These are phyloP conservation scores for Rhinoraja longicauda DNA, from an alignment of 2,797 vertebrate genomes.

Conservation along the genomic window DNA sequence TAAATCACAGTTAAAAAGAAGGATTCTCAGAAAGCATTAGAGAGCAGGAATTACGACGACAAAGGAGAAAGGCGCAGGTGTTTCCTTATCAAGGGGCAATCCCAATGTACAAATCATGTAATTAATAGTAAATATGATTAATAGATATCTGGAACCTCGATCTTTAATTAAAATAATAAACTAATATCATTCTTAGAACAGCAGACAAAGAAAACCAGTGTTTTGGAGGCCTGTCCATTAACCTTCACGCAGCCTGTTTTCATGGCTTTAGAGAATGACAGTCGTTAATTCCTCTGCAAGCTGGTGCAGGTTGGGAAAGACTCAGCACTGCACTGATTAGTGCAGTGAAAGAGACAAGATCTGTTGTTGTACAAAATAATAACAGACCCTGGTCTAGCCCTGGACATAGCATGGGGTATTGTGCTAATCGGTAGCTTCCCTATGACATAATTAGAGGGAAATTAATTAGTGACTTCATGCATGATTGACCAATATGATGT, in stretches of 20 bases:
- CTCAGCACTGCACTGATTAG: not conserved
- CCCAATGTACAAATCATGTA: not conserved
- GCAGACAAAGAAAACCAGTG: not conserved
- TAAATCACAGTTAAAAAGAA: not conserved
- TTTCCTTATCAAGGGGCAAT: not conserved
- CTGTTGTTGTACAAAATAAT: slow-evolving; percentile 11
- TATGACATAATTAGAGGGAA: slow-evolving; percentile 17
- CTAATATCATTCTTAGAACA: not conserved
- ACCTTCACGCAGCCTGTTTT: not conserved
- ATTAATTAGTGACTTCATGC: slow-evolving; percentile 22
- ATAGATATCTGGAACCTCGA: not conserved
- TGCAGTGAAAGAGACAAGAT: not conserved
- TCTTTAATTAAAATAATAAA: slow-evolving; percentile 10
- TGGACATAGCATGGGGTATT: slow-evolving; percentile 15
- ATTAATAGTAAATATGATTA: not conserved
- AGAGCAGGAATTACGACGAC: not conserved
- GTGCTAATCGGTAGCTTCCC: slow-evolving; percentile 16
- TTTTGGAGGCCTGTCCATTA: not conserved
- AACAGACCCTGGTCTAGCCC: not conserved
- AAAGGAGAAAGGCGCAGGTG: not conserved
- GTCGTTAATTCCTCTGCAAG: slow-evolving; percentile 3
- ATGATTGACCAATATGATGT: slow-evolving; percentile 19
- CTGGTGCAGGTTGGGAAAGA: not conserved
- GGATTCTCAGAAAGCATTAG: not conserved
- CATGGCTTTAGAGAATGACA: slow-evolving; percentile 1